Conservation (phyloP, 2,113 vertebrate genomes). For the Siniperca chuatsi region DNA sequence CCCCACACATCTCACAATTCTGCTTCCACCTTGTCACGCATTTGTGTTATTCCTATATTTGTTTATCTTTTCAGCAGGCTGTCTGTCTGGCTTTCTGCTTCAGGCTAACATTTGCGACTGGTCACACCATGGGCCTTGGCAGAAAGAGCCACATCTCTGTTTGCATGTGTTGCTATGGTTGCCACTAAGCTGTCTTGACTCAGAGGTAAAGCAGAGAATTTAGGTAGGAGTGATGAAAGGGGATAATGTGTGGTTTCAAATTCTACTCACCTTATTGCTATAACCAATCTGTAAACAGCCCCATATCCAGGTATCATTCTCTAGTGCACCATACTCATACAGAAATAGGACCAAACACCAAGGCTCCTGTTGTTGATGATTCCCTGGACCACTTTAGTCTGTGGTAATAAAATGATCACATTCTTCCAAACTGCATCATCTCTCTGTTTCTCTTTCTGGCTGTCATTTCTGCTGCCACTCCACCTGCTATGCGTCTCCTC, state of each 20-base stretch:
- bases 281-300: constrained; percentile 45
- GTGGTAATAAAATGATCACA: constrained; percentile 49
- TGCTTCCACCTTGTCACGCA: constrained; percentile 10
- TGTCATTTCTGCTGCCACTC: constrained; percentile 56
- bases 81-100: constrained; percentile 27
- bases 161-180: constrained; percentile 41
- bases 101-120: constrained; percentile 32
- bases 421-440: constrained; percentile 50
- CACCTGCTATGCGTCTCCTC: constrained; percentile 44
- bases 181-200: constrained; percentile 24
- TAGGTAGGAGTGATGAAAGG: constrained; percentile 28
- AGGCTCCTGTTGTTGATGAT: constrained; percentile 40
- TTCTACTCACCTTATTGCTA: constrained; percentile 28
- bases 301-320: constrained; percentile 26
- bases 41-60: constrained; percentile 23
- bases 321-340: constrained; percentile 8
- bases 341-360: constrained; percentile 36
- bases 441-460: constrained; percentile 30
- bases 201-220: constrained; percentile 11
- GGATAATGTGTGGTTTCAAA: constrained; percentile 44
- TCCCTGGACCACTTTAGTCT: constrained; percentile 48
- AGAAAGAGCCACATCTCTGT: constrained; percentile 22
- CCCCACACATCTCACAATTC: not conserved
- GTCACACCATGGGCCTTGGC: constrained; percentile 28
- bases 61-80: constrained; percentile 26